Evolutionary conservation across 1,140 invertebrate species (phyloP).

Genomic region (Musca domestica): DNA sequence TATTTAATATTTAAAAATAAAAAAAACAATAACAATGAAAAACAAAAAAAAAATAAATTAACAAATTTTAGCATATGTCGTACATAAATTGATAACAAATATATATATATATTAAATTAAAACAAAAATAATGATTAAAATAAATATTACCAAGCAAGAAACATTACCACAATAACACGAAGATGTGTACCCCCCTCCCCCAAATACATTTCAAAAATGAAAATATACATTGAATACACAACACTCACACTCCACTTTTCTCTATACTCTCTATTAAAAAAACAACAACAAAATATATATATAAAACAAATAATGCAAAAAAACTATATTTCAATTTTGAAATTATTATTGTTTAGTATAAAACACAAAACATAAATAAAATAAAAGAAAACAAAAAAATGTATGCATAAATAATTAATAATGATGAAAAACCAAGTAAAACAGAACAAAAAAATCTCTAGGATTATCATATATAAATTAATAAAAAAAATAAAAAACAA

Average conservation of each 20-base stretch:
- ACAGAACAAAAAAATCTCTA: slow-evolving; percentile 19
- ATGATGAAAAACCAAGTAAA: too few species aligned
- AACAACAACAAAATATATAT: not conserved
- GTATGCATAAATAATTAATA: slow-evolving; percentile 10
- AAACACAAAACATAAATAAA: slow-evolving; percentile 11
- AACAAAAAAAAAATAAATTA: not conserved
- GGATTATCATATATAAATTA: slow-evolving; percentile 17
- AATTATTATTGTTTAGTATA: slow-evolving; percentile 6
- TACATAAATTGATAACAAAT: slow-evolving; percentile 21
- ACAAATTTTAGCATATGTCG: slow-evolving; percentile 10
- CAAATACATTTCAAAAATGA: not conserved
- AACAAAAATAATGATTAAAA: slow-evolving; percentile 12
- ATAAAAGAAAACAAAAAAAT: slow-evolving; percentile 3
- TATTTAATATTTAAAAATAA: slow-evolving; percentile 18
- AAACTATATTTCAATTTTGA: slow-evolving; percentile 18
- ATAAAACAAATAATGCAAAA: slow-evolving; percentile 4
- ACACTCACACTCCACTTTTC: not conserved
- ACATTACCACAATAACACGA: too few species aligned
- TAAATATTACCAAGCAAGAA: not conserved
- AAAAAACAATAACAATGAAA: slow-evolving; percentile 43
- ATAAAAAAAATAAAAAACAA: slow-evolving; percentile 10
- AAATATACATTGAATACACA: not conserved
- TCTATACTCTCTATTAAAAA: slow-evolving; percentile 8
- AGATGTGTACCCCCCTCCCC: too few species aligned
- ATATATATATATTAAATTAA: slow-evolving; percentile 13